phyloP scores from a whole-genome alignment of 2,888 invertebrate species.

The Ryuthela nishihirai region DNA sequence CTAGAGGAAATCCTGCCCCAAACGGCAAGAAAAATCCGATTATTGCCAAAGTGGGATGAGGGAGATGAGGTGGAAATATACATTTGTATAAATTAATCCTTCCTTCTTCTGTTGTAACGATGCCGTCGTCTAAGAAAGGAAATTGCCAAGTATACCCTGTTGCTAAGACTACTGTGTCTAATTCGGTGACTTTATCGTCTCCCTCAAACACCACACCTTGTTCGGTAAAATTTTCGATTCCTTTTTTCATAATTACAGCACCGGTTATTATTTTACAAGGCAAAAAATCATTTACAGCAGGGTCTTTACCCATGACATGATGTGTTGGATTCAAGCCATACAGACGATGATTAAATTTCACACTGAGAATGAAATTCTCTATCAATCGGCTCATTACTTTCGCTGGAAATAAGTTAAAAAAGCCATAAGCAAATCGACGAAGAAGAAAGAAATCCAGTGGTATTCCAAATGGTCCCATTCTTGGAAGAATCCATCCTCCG shows the following conservation, averaged over 20 bases:
- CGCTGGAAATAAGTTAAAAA: neutral
- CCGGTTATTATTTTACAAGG: constrained; percentile 51
- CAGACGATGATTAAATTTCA: constrained; percentile 47
- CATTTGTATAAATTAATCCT: constrained; percentile 41
- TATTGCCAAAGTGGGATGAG: constrained; percentile 43
- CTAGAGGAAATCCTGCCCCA: constrained; percentile 38
- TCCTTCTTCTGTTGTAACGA: constrained; percentile 13
- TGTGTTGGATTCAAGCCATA: constrained; percentile 51
- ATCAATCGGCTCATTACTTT: constrained; percentile 10
- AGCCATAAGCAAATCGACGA: neutral
- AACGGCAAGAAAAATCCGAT: constrained; percentile 43
- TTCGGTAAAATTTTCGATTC: constrained; percentile 45
- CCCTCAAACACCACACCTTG: constrained; percentile 45
- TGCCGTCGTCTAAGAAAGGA: constrained; percentile 47
- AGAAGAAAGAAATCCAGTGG: constrained; percentile 18
- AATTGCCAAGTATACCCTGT: constrained; percentile 50
- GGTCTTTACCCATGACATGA: constrained; percentile 43
- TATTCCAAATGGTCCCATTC: constrained; percentile 37
- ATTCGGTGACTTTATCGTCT: constrained; percentile 44
- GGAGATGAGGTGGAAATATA: constrained; percentile 43
- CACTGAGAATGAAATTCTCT: constrained; percentile 42
- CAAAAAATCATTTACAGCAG: constrained; percentile 51
- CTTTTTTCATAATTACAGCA: constrained; percentile 45
- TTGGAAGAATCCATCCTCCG: constrained; percentile 14
- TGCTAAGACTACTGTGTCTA: constrained; percentile 49